These are phyloP conservation scores for Zalophus californianus DNA, from an alignment of 2,797 vertebrate genomes.

Conservation along the genomic window DNA sequence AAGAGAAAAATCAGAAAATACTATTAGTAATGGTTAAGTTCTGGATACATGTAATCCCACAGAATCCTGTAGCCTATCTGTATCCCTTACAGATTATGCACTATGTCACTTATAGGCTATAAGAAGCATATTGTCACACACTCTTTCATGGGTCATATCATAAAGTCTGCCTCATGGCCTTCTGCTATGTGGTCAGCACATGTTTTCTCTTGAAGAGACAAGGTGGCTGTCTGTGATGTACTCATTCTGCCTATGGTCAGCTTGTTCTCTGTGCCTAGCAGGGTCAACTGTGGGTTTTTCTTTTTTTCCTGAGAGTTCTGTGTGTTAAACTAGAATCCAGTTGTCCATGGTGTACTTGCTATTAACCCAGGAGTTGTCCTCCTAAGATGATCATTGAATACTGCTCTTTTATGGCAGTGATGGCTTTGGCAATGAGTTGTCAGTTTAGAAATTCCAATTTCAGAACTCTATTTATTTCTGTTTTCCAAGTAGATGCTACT, in stretches of 20 bases:
- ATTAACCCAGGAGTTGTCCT: not conserved
- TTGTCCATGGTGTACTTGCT: not conserved
- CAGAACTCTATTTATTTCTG: not conserved
- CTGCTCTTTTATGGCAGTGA: not conserved
- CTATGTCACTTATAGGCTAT: not conserved
- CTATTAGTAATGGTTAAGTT: not conserved
- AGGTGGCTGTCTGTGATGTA: not conserved
- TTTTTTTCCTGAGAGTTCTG: not conserved
- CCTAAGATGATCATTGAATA: not conserved
- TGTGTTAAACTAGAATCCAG: not conserved
- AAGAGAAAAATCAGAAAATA: conserved; percentile 4
- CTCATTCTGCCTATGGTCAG: not conserved
- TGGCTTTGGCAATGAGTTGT: not conserved
- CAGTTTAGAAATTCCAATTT: not conserved
- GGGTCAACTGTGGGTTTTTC: not conserved
- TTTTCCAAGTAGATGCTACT: not conserved
- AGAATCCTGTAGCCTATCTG: not conserved
- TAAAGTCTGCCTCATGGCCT: not conserved
- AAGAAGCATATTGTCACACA: not conserved
- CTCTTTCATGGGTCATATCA: not conserved
- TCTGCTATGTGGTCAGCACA: not conserved
- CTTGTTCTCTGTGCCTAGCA: not conserved
- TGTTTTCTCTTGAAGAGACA: not conserved
- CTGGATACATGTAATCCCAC: not conserved
- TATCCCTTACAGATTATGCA: not conserved